Evolutionary conservation across 2,113 vertebrate genomes (phyloP), one percentile per base, ranked within the genome.

Genomic region (Chlamydotis undulata): DNA sequence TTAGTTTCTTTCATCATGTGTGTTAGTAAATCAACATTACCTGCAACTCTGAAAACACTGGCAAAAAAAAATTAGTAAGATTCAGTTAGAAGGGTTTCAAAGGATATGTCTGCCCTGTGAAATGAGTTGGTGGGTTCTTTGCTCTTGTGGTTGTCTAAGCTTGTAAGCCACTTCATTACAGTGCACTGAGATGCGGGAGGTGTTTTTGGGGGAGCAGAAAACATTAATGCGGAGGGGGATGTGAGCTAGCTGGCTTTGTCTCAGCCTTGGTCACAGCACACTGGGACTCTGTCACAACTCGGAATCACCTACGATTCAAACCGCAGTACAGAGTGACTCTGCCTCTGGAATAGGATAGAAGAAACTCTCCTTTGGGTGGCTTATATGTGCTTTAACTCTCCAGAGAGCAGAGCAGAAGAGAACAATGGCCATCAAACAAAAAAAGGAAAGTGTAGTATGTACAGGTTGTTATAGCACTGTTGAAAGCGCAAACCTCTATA

Each of bases 171-270:
- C 31, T 79, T 49, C 1, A 1, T 41, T 14, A 10, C 22, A 31
- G 23, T 9, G 19, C 39, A 3, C 23, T 73, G 69, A 35, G 3
- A 0, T 3, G 6, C 2, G 5, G 82, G 7, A 57, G 14, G 9
- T 19, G 3, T 79, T 88, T 67, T 18, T 12, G 47, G 26, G 41
- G 13, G 7, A 19, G 0, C 3, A 55, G 52, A 33, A 37, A 55
- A 14, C 10, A 19, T 50, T 14, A 64, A 52, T 43, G 53, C 21
- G 35, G 39, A 41, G 56, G 56, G 17, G 10, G 47, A 9, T 49
- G 50, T 9, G 39, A 90, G 28, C 55, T 50, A 39, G 29, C 73
- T 49, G 14, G 39, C n/a, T 28, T 55, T 67, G 37, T 5, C 45
- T 63, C 64, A 53, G 81, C 45, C 47, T 39, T 35, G 53, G 28